Evolutionary conservation across 2,797 vertebrate species (phyloP).

Genomic region (Crocodylus rhombifer): DNA sequence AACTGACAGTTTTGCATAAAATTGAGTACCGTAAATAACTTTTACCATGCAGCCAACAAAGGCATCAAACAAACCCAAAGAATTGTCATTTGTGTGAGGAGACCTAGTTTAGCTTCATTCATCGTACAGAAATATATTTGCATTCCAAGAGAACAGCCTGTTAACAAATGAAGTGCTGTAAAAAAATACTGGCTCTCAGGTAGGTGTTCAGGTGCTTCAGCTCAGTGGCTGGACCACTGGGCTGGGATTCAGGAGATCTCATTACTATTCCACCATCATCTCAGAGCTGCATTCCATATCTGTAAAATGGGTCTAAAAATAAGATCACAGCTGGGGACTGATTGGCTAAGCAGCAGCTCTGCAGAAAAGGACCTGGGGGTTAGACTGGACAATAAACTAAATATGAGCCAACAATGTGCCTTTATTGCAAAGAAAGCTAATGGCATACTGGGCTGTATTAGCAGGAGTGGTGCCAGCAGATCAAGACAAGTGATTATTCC

Average conservation of each 20-base stretch:
- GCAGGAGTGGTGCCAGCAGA: too few relatives aligned
- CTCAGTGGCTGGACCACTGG: neutral
- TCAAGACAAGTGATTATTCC: too few relatives aligned
- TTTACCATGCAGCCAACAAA: neutral
- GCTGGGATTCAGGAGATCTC: rapidly evolving
- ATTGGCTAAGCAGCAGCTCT: too few relatives aligned
- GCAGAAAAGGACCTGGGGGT: too few relatives aligned
- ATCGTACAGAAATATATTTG: neutral
- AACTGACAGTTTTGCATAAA: neutral
- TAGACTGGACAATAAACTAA: too few relatives aligned
- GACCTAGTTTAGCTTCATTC: neutral
- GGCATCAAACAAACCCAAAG: neutral
- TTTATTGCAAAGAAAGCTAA: too few relatives aligned
- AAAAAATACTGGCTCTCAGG: neutral
- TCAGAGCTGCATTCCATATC: too few relatives aligned
- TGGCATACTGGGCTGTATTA: too few relatives aligned
- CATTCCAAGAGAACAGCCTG: neutral
- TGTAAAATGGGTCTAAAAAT: too few relatives aligned
- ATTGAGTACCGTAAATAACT: neutral
- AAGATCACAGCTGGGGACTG: too few relatives aligned
- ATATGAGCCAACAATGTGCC: too few relatives aligned
- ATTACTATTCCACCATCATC: neutral
- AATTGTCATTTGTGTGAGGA: neutral
- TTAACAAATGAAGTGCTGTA: neutral
- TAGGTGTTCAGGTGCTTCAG: neutral